Percentiles rank a stretch among this genome's conserved stretches.
Conservation (phyloP, 2,113 vertebrate genomes). For the Clarias batrachus region DNA sequence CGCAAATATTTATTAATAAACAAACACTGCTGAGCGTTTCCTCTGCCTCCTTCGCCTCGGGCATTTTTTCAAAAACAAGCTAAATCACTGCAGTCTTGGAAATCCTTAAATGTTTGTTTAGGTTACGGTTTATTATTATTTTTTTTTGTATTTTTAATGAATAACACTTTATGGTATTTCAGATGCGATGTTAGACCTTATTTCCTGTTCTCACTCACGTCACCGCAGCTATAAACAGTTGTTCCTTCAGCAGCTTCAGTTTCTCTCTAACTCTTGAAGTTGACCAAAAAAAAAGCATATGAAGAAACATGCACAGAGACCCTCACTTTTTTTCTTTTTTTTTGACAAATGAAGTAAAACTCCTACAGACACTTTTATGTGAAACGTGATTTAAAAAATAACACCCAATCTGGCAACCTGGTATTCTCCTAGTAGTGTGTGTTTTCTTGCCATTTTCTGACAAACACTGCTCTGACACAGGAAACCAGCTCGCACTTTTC, state of each 20-base stretch:
- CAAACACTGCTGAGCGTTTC: background rate
- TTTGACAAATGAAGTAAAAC: background rate
- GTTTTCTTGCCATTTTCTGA: background rate
- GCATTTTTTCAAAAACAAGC: too few species aligned
- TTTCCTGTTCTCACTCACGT: background rate
- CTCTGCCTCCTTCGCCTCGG: too few species aligned
- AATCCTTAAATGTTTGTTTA: too few species aligned
- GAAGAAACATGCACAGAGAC: background rate
- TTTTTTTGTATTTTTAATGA: background rate
- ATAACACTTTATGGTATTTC: background rate
- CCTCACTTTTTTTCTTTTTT: background rate
- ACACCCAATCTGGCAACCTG: background rate
- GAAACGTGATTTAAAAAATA: background rate
- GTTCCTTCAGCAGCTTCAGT: background rate
- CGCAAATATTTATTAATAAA: too few species aligned
- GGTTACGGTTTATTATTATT: too few species aligned
- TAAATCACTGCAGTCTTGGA: too few species aligned
- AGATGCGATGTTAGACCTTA: background rate
- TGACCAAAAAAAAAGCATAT: background rate
- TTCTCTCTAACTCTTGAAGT: background rate
- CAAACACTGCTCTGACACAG: constrained; percentile 15
- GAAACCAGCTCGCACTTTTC: constrained; percentile 14
- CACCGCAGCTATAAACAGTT: background rate
- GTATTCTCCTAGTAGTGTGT: background rate
- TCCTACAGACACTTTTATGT: background rate